These are phyloP conservation scores for Polypterus senegalus DNA, from an alignment of 2,113 vertebrate species.

Conservation along the genomic window DNA sequence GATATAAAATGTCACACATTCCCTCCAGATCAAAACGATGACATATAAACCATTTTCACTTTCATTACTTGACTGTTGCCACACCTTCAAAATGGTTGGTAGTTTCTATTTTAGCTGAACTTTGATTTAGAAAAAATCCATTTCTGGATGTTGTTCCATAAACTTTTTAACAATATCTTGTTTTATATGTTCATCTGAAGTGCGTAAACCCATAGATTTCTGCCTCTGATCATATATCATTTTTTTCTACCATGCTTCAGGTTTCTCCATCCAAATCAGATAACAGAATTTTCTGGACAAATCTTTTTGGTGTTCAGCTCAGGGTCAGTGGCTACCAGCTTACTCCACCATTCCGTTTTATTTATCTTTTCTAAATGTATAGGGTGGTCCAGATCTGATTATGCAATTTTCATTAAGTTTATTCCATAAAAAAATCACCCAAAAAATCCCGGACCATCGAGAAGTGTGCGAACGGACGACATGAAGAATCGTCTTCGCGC, in stretches of 20 bases:
- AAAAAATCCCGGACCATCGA: too few relatives aligned
- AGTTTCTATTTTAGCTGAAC: conserved; percentile 47
- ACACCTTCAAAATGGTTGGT: too few relatives aligned
- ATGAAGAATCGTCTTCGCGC: too few relatives aligned
- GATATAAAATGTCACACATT: too few relatives aligned
- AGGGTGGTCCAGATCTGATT: too few relatives aligned
- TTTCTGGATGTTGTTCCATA: conserved; percentile 72
- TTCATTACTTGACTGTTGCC: too few relatives aligned
- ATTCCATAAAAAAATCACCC: too few relatives aligned
- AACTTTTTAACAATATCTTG: conserved; percentile 95
- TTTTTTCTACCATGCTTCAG: conserved; percentile 97
- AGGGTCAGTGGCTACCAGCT: conserved; percentile 72
- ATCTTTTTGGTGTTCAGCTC: conserved; percentile 98
- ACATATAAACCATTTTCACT: too few relatives aligned
- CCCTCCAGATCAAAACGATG: too few relatives aligned
- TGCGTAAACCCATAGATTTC: conserved; percentile 95
- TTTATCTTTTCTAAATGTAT: conserved; percentile 62
- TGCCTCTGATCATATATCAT: conserved; percentile 98
- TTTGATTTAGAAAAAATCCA: conserved; percentile 73
- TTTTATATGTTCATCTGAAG: conserved; percentile 96
- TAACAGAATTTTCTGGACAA: conserved; percentile 89
- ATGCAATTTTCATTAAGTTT: too few relatives aligned
- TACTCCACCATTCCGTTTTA: conserved; percentile 98
- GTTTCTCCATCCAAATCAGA: conserved; percentile 96
- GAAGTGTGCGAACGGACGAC: too few relatives aligned